Percentiles rank a stretch among this genome's conserved stretches.
Evolutionary conservation across 2,888 invertebrate genomes (phyloP).

Genomic region (Luperina testacea): DNA sequence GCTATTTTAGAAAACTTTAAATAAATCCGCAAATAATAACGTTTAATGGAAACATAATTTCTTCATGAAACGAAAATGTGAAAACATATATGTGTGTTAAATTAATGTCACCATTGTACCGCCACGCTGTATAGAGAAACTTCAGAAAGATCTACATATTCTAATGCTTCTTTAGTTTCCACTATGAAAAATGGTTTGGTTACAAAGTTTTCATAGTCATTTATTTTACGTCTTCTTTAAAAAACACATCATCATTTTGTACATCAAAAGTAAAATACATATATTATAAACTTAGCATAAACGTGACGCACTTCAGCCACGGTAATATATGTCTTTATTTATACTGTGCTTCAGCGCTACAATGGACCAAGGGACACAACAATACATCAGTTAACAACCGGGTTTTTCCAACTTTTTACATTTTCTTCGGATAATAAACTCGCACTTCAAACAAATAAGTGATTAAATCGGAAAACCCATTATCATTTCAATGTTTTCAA

Average conservation of each 20-base stretch:
- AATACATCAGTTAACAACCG: constrained; percentile 37
- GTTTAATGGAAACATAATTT: no score
- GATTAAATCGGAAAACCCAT: constrained; percentile 75
- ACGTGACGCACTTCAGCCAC: constrained; percentile 36
- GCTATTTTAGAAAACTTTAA: no score
- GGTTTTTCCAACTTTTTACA: constrained; percentile 64
- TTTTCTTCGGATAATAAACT: constrained; percentile 49
- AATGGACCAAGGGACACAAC: constrained; percentile 39
- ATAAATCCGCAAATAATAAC: no score
- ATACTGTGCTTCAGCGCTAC: no score
- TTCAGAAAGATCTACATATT: no score
- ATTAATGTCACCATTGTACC: no score
- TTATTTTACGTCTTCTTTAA: background rate
- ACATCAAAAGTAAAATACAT: constrained; percentile 11
- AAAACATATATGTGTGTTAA: no score
- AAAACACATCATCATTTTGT: background rate
- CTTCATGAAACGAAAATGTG: no score
- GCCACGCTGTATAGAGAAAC: background rate
- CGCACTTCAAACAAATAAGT: constrained; percentile 69
- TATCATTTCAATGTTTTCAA: constrained; percentile 70
- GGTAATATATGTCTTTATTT: no score
- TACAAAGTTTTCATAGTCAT: background rate
- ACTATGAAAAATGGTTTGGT: background rate
- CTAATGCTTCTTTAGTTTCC: background rate
- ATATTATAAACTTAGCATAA: constrained; percentile 14